Evolutionary conservation across 2,888 invertebrate species (phyloP).

Genomic region (Polyommatus iphigenia): DNA sequence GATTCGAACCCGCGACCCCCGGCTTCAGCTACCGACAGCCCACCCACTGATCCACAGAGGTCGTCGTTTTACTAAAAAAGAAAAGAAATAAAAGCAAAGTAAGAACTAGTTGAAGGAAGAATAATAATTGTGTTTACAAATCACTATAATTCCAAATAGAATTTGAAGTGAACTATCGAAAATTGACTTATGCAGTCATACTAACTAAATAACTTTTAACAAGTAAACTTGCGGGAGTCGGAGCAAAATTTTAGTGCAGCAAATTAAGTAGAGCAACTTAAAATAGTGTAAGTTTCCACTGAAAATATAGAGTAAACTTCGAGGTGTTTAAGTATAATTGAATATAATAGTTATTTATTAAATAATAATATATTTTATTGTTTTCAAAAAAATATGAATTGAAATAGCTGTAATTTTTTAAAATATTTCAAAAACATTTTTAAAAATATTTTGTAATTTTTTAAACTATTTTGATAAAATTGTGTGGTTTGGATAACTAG

Average conservation of each 20-base stretch:
- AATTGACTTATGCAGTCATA: slow-evolving; percentile 20
- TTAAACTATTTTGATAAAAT: too few species aligned
- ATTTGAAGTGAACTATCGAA: slow-evolving; percentile 1
- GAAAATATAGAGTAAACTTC: background rate
- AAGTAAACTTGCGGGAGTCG: slow-evolving; percentile 25
- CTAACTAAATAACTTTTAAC: slow-evolving; percentile 28
- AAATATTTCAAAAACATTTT: too few species aligned
- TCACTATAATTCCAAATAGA: slow-evolving; percentile 1
- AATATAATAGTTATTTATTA: background rate
- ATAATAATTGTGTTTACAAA: background rate
- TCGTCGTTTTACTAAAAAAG: too few species aligned
- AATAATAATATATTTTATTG: background rate
- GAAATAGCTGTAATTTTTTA: too few species aligned
- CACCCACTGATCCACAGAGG: too few species aligned
- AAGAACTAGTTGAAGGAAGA: background rate
- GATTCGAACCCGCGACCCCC: too few species aligned
- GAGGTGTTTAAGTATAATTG: background rate
- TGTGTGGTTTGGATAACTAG: too few species aligned
- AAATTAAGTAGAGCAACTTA: slow-evolving; percentile 20
- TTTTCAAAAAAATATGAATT: too few species aligned
- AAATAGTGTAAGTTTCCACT: slow-evolving; percentile 11
- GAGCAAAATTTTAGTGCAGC: slow-evolving; percentile 9
- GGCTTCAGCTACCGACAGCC: too few species aligned
- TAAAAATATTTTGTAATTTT: too few species aligned
- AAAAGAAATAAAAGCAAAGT: background rate